These are phyloP conservation scores for Battus philenor DNA, from an alignment of 1,140 invertebrate genomes.

Conservation along the genomic window DNA sequence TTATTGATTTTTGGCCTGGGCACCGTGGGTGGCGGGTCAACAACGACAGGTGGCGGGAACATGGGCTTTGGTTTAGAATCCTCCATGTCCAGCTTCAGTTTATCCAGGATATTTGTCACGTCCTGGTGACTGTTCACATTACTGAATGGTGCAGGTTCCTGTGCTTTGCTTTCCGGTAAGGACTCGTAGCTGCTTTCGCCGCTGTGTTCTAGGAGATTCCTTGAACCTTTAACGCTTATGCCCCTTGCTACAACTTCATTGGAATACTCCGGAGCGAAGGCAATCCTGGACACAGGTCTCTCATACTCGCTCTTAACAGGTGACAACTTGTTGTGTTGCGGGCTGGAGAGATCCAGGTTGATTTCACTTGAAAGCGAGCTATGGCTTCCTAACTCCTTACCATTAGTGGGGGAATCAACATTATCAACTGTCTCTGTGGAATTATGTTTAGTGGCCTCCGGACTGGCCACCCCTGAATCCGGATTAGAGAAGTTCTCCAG, in stretches of 20 bases:
- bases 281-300: slow-evolving; percentile 72
- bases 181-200: slow-evolving; percentile 54
- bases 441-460: slow-evolving; percentile 74
- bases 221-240: slow-evolving; percentile 51
- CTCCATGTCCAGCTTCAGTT: slow-evolving; percentile 37
- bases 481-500: slow-evolving; percentile 69
- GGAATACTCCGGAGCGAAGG: slow-evolving; percentile 63
- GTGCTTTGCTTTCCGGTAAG: slow-evolving; percentile 28
- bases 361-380: slow-evolving; percentile 76
- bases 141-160: slow-evolving; percentile 23
- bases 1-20: slow-evolving; percentile 39
- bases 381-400: slow-evolving; percentile 64
- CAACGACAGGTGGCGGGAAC: slow-evolving; percentile 24
- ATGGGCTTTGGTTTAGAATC: slow-evolving; percentile 45
- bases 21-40: slow-evolving; percentile 22
- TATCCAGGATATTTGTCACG: slow-evolving; percentile 40
- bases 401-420: slow-evolving; percentile 64
- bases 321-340: slow-evolving; percentile 44
- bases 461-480: slow-evolving; percentile 77
- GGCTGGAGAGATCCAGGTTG: slow-evolving; percentile 73
- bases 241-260: slow-evolving; percentile 57
- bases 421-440: slow-evolving; percentile 70
- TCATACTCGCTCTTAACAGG: slow-evolving; percentile 62
- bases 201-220: slow-evolving; percentile 48
- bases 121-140: slow-evolving; percentile 38